These are phyloP conservation scores for Panthera uncia DNA, from an alignment of 2,113 vertebrate species.

Conservation along the genomic window DNA sequence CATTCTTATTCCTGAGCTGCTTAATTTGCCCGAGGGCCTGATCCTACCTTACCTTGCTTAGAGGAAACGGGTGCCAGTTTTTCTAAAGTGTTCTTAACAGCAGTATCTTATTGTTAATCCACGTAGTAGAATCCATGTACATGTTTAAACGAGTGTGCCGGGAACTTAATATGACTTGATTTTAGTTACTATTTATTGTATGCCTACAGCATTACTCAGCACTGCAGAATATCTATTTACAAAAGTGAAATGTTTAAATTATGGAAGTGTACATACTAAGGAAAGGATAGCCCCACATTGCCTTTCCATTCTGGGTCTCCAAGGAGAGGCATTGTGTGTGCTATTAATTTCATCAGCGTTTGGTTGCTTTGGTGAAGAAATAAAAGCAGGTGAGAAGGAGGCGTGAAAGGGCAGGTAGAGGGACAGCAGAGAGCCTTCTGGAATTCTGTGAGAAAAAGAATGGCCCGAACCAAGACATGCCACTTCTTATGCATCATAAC, in stretches of 20 bases:
- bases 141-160: constrained; percentile 30
- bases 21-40: constrained; percentile 4
- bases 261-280: not conserved
- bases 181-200: constrained; percentile 47
- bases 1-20: not conserved
- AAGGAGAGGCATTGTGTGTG: not conserved
- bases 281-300: not conserved
- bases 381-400: not conserved
- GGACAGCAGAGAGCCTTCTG: not conserved
- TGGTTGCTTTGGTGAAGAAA: constrained; percentile 12
- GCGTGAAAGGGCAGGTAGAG: not conserved
- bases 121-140: not conserved
- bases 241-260: constrained; percentile 52
- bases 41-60: not conserved
- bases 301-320: not conserved
- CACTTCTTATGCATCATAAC: not conserved
- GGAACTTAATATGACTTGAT: constrained; percentile 29
- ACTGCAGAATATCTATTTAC: not conserved
- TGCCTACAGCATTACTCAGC: constrained; percentile 30
- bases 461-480: not conserved
- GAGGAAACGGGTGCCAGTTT: not conserved
- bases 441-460: not conserved
- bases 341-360: not conserved
- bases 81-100: not conserved
- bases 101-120: not conserved